Evolutionary conservation across 1,140 invertebrate genomes (phyloP).

Genomic region (Lerema accius): DNA sequence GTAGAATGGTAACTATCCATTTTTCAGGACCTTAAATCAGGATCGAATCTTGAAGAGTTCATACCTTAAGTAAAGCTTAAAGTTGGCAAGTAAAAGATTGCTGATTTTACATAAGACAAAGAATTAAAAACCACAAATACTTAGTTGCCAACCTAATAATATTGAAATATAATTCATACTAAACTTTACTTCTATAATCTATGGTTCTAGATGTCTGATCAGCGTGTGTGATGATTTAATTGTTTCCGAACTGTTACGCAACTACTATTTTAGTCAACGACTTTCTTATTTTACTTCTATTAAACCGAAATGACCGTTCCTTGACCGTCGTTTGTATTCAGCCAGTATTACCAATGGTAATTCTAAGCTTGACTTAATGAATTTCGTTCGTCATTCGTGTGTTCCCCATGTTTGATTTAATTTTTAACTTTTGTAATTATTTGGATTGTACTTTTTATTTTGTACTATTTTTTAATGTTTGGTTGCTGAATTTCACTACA

Average conservation of each 20-base stretch:
- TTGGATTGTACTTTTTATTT: neutral
- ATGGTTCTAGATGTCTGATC: neutral
- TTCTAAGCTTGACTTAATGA: conserved; percentile 5
- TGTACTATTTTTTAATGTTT: too few species aligned
- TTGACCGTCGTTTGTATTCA: conserved; percentile 54
- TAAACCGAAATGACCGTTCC: conserved; percentile 61
- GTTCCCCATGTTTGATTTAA: neutral
- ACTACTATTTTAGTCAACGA: conserved; percentile 43
- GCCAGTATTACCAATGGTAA: conserved; percentile 38
- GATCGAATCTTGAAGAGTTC: too few species aligned
- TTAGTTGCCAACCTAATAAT: too few species aligned
- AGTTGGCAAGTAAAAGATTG: too few species aligned
- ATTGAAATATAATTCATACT: too few species aligned
- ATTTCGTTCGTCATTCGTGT: conserved; percentile 5
- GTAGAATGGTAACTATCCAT: too few species aligned
- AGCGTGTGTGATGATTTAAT: neutral
- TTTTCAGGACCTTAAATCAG: too few species aligned
- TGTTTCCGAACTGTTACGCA: neutral
- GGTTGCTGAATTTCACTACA: too few species aligned
- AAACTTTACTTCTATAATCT: too few species aligned
- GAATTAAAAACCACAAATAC: too few species aligned
- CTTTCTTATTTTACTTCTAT: conserved; percentile 56
- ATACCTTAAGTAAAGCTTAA: too few species aligned
- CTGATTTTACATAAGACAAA: too few species aligned
- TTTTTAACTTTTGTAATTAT: neutral